Evolutionary conservation across 2,888 invertebrate genomes (phyloP).

Genomic region (Eurytoma adleriae): DNA sequence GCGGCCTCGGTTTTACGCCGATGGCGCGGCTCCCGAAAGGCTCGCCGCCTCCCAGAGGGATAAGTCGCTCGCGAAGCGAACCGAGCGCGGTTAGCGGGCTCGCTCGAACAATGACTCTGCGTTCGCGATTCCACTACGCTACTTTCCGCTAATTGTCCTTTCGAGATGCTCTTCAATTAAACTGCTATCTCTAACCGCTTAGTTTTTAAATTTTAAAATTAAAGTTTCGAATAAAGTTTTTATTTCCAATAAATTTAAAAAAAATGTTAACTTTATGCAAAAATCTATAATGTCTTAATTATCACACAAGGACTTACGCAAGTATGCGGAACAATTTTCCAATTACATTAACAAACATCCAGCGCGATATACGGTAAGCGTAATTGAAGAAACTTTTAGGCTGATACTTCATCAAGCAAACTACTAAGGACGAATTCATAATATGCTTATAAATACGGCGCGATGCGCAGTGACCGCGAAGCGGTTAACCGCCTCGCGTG

Average conservation of each 20-base stretch:
- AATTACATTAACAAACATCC: too few species aligned
- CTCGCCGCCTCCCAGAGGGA: not conserved
- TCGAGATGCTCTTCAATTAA: not conserved
- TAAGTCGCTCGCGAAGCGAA: not conserved
- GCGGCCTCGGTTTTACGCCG: not conserved
- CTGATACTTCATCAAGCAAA: constrained; percentile 15
- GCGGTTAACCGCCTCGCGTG: constrained; percentile 21
- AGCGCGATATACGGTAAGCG: not conserved
- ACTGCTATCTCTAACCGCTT: not conserved
- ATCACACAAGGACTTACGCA: too few species aligned
- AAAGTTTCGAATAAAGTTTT: too few species aligned
- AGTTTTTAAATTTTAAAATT: too few species aligned
- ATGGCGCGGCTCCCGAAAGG: not conserved
- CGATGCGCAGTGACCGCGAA: constrained; percentile 37
- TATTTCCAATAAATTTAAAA: too few species aligned
- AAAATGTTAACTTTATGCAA: too few species aligned
- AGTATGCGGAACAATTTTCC: too few species aligned
- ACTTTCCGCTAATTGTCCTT: too few species aligned
- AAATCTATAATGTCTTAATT: too few species aligned
- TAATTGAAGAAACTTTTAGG: not conserved
- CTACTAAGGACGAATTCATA: constrained; percentile 35
- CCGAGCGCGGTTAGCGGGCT: too few species aligned
- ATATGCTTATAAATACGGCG: constrained; percentile 18
- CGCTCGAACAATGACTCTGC: not conserved
- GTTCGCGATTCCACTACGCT: too few species aligned